Base-by-base conservation (phyloP, 2,113 vertebrate species). In the Syrrhaptes paradoxus region DNA sequence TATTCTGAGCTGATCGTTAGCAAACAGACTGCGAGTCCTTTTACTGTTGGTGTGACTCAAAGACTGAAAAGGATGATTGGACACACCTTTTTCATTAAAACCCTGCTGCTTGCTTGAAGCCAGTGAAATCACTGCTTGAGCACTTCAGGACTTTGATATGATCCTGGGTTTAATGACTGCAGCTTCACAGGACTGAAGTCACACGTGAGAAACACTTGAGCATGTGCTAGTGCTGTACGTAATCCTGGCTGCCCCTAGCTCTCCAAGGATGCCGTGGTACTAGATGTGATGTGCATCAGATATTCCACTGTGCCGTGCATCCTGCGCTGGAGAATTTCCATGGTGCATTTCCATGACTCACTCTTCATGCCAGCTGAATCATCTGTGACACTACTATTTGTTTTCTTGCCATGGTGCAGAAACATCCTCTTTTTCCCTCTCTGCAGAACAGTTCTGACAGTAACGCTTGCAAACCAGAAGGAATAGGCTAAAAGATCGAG, bases 331-430 rank as follows among this genome's bases (percentile, higher is more conserved):
- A 93, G 91, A 49, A 85, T 82, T 94, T 87, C 91, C 85, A n/a
- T 85, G 59, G 79, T 94, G 91, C 90, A 34, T 89, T 93, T 95
- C 95, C 89, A 43, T 96, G 91, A 96, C 89, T 96, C 94, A 91
- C 58, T 46, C 0, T 10, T 32, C 26, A 0, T 89, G 90, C 93
- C 93, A 95, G 91, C 89, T 95, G 94, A 94, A 90, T 96, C 93
- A 91, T 89, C 81, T 41, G 77, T 85, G 66, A 89, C 77, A 82
- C 74, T 76, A 32, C 89, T 46, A 49, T 75, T 93, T 78, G 82
- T 95, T 78, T 91, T 41, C 89, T 85, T 58, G 75, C 87, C 18
- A 28, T 36, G 57, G 26, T 31, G 49, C 10, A 45, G 84, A 87
- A 94, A 90, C 88, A 89, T 90, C 91, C 84, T 90, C 49, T 59